Conservation (phyloP, 2,113 vertebrate species). For the Melanostigma gelatinosum region DNA sequence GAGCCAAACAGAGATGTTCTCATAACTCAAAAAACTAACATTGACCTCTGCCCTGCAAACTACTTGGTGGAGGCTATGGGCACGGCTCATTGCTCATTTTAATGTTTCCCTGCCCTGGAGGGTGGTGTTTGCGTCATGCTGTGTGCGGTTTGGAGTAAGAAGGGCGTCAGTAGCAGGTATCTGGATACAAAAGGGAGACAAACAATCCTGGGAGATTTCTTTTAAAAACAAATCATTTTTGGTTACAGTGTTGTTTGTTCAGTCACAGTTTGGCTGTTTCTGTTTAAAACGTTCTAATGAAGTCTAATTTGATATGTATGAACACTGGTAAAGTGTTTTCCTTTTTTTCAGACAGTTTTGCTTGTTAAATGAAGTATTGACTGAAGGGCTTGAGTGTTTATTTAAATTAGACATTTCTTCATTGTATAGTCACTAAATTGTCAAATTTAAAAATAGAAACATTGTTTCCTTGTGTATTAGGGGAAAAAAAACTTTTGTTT, state of each 20-base stretch:
- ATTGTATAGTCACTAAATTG: background rate
- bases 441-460: background rate
- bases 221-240: background rate
- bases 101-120: background rate
- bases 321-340: background rate
- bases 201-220: background rate
- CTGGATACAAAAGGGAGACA: background rate
- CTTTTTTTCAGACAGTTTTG: slow-evolving; percentile 14
- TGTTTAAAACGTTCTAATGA: background rate
- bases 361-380: slow-evolving; percentile 21
- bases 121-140: background rate
- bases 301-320: slow-evolving; percentile 12
- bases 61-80: background rate
- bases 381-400: slow-evolving; percentile 2
- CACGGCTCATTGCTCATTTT: slow-evolving; percentile 14
- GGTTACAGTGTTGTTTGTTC: background rate
- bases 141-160: background rate
- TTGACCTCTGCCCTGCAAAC: slow-evolving; percentile 8
- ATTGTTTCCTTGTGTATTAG: background rate
- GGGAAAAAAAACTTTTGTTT: too few relatives aligned
- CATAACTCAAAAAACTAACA: slow-evolving; percentile 12
- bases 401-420: slow-evolving; percentile 14
- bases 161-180: background rate
- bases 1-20: background rate
- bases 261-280: background rate